Conservation (phyloP, 2,888 invertebrate species). For the Odontocerum albicorne region DNA sequence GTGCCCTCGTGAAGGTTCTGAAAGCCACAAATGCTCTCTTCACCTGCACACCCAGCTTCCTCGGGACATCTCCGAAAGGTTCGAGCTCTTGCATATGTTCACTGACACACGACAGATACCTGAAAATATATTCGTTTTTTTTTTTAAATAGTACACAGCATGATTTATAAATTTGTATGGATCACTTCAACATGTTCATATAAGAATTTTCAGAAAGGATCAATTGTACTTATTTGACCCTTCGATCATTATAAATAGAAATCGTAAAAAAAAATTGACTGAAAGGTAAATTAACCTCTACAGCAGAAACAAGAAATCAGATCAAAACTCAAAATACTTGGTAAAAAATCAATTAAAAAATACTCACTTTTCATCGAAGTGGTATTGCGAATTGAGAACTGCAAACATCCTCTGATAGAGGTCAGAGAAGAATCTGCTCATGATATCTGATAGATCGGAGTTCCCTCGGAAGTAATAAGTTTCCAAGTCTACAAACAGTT, state of each 20-base stretch:
- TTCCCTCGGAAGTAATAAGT: conserved; percentile 85
- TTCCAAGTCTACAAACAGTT: conserved; percentile 87
- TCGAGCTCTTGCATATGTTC: conserved; percentile 91
- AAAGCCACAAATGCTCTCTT: conserved; percentile 94
- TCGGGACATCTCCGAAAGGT: conserved; percentile 94
- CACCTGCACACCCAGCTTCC: conserved; percentile 86
- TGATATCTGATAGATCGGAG: conserved; percentile 79
- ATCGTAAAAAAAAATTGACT: too few species aligned
- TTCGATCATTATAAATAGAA: too few species aligned
- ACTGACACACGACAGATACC: conserved; percentile 83
- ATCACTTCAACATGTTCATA: too few species aligned
- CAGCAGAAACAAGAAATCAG: too few species aligned
- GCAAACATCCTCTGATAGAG: conserved; percentile 96
- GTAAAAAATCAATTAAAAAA: too few species aligned
- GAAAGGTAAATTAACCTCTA: too few species aligned
- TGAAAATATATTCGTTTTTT: too few species aligned
- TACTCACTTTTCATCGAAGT: conserved; percentile 81
- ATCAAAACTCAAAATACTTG: too few species aligned
- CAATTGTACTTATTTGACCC: too few species aligned
- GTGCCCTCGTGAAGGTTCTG: conserved; percentile 88
- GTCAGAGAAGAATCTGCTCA: conserved; percentile 91
- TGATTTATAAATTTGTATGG: too few species aligned
- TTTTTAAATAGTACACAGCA: too few species aligned
- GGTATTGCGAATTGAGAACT: conserved; percentile 90
- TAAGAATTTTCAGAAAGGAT: too few species aligned